A percentile compares a stretch with the other conserved stretches of the same genome.
These are phyloP conservation scores for Percopsis transmontana DNA, from an alignment of 2,113 vertebrate genomes.

Conservation along the genomic window DNA sequence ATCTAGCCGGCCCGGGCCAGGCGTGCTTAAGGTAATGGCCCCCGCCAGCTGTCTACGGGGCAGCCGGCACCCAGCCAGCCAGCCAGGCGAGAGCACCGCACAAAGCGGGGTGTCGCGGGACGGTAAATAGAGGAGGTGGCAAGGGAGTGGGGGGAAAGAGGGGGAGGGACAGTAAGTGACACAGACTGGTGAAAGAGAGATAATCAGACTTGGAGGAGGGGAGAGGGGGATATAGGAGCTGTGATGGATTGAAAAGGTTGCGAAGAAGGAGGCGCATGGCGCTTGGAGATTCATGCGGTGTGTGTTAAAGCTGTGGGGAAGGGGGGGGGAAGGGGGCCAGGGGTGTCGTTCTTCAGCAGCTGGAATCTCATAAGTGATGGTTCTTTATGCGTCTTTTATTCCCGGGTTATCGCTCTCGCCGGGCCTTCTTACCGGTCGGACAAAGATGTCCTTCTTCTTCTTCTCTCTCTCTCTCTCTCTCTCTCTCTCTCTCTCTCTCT, in stretches of 20 bases:
- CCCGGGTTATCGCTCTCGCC: slow-evolving; percentile 9
- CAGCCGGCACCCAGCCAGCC: slow-evolving; percentile 30
- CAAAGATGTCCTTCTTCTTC: slow-evolving; percentile 13
- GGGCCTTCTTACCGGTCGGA: not conserved
- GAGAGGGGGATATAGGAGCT: not conserved
- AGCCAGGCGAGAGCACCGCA: slow-evolving; percentile 21
- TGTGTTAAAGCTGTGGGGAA: not conserved
- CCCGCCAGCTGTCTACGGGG: slow-evolving; percentile 51
- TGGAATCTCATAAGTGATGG: slow-evolving; percentile 9
- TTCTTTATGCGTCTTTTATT: slow-evolving; percentile 19
- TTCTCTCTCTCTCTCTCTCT: not conserved
- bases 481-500: not conserved
- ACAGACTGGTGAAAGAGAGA: not conserved
- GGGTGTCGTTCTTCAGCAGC: slow-evolving; percentile 8
- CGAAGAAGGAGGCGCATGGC: not conserved
- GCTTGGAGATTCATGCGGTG: not conserved
- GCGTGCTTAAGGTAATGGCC: slow-evolving; percentile 63
- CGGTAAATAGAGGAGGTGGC: not conserved
- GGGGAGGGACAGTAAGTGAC: not conserved
- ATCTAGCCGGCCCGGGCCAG: slow-evolving; percentile 57
- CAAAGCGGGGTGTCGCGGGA: not conserved
- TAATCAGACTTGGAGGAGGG: not conserved
- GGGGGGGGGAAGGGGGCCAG: not conserved
- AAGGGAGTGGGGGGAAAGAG: not conserved
- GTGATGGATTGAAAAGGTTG: not conserved